Evolutionary conservation across 2,113 vertebrate species (phyloP).

Genomic region (Nerophis ophidion): DNA sequence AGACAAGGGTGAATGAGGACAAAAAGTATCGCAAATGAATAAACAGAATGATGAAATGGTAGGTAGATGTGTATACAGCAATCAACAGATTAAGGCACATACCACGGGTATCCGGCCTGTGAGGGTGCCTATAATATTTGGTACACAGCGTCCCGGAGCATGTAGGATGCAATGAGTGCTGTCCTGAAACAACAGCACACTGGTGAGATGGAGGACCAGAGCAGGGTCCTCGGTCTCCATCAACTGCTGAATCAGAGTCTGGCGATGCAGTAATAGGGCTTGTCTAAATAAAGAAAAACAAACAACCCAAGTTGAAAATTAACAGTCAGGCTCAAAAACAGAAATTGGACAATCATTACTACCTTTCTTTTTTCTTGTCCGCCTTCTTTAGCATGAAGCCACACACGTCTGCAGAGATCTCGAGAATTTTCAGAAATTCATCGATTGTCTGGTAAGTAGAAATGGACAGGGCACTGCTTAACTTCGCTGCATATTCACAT

Average conservation of each 20-base stretch:
- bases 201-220: conserved; percentile 85
- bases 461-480: background rate
- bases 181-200: conserved; percentile 87
- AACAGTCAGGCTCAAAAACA: background rate
- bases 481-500: no score
- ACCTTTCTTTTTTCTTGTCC: conserved; percentile 97
- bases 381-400: conserved; percentile 89
- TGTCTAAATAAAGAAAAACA: conserved; percentile 69
- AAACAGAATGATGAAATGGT: no score
- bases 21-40: no score
- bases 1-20: no score
- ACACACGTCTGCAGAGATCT: conserved; percentile 81
- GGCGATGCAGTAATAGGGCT: conserved; percentile 85
- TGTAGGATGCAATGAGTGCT: conserved; percentile 88
- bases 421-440: conserved; percentile 84
- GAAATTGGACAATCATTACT: conserved; percentile 2
- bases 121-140: conserved; percentile 84
- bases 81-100: conserved; percentile 15
- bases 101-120: conserved; percentile 81
- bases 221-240: conserved; percentile 89
- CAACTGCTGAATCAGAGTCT: conserved; percentile 85
- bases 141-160: conserved; percentile 92
- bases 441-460: conserved; percentile 76
- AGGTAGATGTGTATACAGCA: no score
- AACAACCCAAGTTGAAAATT: background rate